phyloP scores from a whole-genome alignment of 2,888 invertebrate genomes.

The Sphecodes monilicornis region DNA sequence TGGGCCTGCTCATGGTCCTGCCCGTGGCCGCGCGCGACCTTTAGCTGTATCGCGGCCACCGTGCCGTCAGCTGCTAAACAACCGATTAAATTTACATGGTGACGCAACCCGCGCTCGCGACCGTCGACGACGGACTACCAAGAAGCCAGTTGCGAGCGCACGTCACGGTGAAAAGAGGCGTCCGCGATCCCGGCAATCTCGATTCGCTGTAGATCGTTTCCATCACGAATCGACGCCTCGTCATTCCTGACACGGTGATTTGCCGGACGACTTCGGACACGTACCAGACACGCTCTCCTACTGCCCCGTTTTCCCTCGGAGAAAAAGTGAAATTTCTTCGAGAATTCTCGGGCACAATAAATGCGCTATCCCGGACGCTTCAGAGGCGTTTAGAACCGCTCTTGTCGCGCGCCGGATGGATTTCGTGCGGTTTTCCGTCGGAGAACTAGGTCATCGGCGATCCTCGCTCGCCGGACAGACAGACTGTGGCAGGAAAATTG shows the following conservation, averaged over 20 bases:
- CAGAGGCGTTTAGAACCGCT: background rate
- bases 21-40: slow-evolving; percentile 50
- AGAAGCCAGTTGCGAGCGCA: slow-evolving; percentile 51
- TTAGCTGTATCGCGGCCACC: slow-evolving; percentile 37
- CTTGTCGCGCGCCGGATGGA: background rate
- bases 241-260: background rate
- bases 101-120: slow-evolving; percentile 63
- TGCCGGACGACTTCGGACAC: background rate
- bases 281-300: background rate
- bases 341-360: background rate
- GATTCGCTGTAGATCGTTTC: background rate
- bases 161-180: slow-evolving; percentile 42
- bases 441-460: slow-evolving; percentile 3
- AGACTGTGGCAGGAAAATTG: background rate
- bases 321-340: background rate
- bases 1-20: background rate
- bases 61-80: slow-evolving; percentile 61
- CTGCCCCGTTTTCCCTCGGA: background rate
- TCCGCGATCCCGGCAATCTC: slow-evolving; percentile 7
- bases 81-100: slow-evolving; percentile 70
- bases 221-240: background rate
- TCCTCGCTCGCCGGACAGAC: background rate
- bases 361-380: background rate
- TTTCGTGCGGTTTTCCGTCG: slow-evolving; percentile 5
- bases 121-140: slow-evolving; percentile 39